Percentiles rank a stretch among this genome's conserved stretches.
phyloP scores from a whole-genome alignment of 2,888 invertebrate species.

The Luperina testacea region DNA sequence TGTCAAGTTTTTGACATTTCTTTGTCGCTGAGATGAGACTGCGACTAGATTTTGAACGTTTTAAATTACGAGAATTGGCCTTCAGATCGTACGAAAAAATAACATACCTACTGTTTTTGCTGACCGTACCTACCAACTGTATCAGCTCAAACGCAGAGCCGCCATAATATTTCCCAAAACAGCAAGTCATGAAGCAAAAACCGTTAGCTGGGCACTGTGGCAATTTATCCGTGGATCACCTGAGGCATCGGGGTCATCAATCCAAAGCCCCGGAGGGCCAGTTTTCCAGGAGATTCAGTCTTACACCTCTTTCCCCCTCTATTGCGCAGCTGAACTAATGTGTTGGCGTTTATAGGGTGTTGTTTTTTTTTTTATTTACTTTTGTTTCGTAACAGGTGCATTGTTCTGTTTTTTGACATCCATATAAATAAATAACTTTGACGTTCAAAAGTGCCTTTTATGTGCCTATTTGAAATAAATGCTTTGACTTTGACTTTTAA shows the following conservation, averaged over 20 bases:
- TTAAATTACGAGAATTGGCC: too few relatives aligned
- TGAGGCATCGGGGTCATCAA: slow-evolving; percentile 84
- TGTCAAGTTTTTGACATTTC: too few relatives aligned
- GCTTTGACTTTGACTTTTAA: too few relatives aligned
- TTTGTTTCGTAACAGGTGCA: neutral
- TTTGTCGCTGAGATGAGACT: too few relatives aligned
- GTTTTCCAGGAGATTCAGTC: slow-evolving; percentile 79
- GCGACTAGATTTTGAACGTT: too few relatives aligned
- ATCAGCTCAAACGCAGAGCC: slow-evolving; percentile 27
- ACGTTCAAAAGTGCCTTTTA: too few relatives aligned
- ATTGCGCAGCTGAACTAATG: slow-evolving; percentile 75
- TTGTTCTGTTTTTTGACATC: neutral
- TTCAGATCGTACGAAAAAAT: neutral
- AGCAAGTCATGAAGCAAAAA: slow-evolving; percentile 71
- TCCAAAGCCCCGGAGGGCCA: slow-evolving; percentile 81
- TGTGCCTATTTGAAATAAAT: too few relatives aligned
- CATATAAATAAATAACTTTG: too few relatives aligned
- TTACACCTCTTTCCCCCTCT: slow-evolving; percentile 75
- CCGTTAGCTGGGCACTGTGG: slow-evolving; percentile 62
- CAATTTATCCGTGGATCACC: slow-evolving; percentile 80
- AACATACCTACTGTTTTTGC: neutral
- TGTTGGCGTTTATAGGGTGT: slow-evolving; percentile 55
- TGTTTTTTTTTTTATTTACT: slow-evolving; percentile 16
- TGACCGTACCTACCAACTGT: slow-evolving; percentile 1
- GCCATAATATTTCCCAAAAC: slow-evolving; percentile 65